phyloP scores from a whole-genome alignment of 2,113 vertebrate genomes.

The Hylia prasina region DNA sequence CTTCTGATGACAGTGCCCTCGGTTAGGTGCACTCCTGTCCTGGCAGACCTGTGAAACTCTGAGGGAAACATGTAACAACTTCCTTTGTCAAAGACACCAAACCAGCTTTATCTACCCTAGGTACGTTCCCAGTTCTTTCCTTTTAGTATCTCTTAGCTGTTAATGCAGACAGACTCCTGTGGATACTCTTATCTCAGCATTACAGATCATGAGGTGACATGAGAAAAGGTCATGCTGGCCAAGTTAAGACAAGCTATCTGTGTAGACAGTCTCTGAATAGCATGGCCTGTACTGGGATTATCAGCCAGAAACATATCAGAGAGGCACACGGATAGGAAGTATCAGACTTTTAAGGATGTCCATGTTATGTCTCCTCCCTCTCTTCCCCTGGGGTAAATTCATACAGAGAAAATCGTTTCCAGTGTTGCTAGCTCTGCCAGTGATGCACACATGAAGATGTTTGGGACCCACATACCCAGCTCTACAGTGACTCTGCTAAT shows the following conservation, averaged over 20 bases:
- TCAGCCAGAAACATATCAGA: background rate
- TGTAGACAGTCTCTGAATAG: background rate
- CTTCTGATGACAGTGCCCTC: background rate
- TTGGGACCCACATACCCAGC: background rate
- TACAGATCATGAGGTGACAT: background rate
- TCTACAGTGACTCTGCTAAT: background rate
- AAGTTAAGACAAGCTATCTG: conserved; percentile 3
- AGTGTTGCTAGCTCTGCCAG: background rate
- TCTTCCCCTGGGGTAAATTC: background rate
- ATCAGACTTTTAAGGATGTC: background rate
- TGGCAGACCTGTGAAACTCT: background rate
- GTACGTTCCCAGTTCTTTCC: background rate
- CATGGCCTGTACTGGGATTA: background rate
- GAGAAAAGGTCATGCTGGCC: background rate
- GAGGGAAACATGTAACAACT: background rate
- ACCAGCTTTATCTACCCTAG: background rate
- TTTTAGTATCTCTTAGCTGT: background rate
- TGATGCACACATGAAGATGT: background rate
- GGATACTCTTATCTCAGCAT: background rate
- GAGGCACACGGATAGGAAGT: rapidly evolving
- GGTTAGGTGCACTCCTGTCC: background rate
- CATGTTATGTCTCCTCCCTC: background rate
- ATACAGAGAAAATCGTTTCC: background rate
- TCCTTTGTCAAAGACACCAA: background rate
- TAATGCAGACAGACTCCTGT: background rate